Percentiles rank a stretch among this genome's conserved stretches.
Conservation (phyloP, 2,113 vertebrate species). For the Oryzias javanicus region DNA sequence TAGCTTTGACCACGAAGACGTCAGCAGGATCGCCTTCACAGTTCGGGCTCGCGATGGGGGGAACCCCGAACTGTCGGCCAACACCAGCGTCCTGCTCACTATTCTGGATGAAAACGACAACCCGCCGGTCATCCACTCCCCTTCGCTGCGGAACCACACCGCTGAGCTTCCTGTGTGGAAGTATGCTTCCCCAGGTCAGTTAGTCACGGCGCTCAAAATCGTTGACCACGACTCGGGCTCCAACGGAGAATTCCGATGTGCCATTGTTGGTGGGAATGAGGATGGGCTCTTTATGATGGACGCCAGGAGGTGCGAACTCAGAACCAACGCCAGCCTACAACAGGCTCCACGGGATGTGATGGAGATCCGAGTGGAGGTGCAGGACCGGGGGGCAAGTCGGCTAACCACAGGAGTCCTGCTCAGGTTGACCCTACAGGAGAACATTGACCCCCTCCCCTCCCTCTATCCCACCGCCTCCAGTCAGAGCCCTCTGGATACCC, state of each 20-base stretch:
- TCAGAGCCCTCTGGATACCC: slow-evolving; percentile 84
- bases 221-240: slow-evolving; percentile 89
- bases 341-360: slow-evolving; percentile 77
- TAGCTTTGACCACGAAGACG: slow-evolving; percentile 93
- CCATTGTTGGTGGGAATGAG: slow-evolving; percentile 86
- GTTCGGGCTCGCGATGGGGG: slow-evolving; percentile 91
- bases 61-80: slow-evolving; percentile 78
- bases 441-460: slow-evolving; percentile 80
- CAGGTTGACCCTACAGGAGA: slow-evolving; percentile 78
- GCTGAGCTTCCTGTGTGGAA: slow-evolving; percentile 88
- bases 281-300: slow-evolving; percentile 88
- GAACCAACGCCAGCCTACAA: slow-evolving; percentile 87
- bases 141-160: slow-evolving; percentile 84
- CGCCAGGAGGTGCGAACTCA: slow-evolving; percentile 88
- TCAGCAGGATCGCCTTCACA: slow-evolving; percentile 86
- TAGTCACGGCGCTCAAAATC: slow-evolving; percentile 85
- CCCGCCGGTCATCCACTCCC: slow-evolving; percentile 84
- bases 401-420: slow-evolving; percentile 85
- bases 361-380: slow-evolving; percentile 86
- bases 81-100: slow-evolving; percentile 88
- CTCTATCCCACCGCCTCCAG: slow-evolving; percentile 80
- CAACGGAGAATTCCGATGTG: slow-evolving; percentile 91
- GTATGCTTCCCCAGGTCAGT: slow-evolving; percentile 84
- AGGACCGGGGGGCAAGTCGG: slow-evolving; percentile 86
- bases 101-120: slow-evolving; percentile 97